A percentile compares a stretch with the other conserved stretches of the same genome.
Conservation (phyloP, 1,140 invertebrate species). For the Nebria ingens region DNA sequence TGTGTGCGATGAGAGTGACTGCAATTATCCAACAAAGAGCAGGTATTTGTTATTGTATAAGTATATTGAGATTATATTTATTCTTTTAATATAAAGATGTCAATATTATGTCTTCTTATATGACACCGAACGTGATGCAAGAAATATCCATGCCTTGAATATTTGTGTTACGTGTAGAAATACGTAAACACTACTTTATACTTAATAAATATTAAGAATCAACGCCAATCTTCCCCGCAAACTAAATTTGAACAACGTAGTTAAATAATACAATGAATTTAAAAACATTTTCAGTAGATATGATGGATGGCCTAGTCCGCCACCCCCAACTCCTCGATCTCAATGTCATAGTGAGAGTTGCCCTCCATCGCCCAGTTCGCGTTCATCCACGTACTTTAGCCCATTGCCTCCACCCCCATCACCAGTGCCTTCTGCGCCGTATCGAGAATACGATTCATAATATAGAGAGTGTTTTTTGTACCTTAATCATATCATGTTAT, state of each 20-base stretch:
- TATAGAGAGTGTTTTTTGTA: background rate
- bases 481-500: background rate
- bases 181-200: too few species aligned
- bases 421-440: conserved; percentile 47
- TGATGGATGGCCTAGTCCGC: conserved; percentile 60
- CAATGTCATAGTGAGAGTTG: conserved; percentile 64
- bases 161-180: too few species aligned
- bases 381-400: conserved; percentile 62
- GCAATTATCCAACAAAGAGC: conserved; percentile 46
- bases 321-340: conserved; percentile 74
- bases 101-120: too few species aligned
- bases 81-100: too few species aligned
- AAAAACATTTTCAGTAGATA: too few species aligned
- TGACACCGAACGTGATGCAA: too few species aligned
- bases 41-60: conserved; percentile 25
- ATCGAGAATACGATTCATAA: conserved; percentile 30
- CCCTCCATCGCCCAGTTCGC: conserved; percentile 68
- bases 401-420: conserved; percentile 61
- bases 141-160: too few species aligned
- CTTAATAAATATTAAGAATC: too few species aligned
- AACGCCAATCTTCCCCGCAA: too few species aligned
- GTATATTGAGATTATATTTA: too few species aligned
- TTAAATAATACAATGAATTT: too few species aligned
- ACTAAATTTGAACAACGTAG: too few species aligned
- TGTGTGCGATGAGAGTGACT: conserved; percentile 81